Evolutionary conservation across 2,113 vertebrate genomes (phyloP), one percentile per base, ranked within the genome.

Genomic region (Ploceus nigricollis): DNA sequence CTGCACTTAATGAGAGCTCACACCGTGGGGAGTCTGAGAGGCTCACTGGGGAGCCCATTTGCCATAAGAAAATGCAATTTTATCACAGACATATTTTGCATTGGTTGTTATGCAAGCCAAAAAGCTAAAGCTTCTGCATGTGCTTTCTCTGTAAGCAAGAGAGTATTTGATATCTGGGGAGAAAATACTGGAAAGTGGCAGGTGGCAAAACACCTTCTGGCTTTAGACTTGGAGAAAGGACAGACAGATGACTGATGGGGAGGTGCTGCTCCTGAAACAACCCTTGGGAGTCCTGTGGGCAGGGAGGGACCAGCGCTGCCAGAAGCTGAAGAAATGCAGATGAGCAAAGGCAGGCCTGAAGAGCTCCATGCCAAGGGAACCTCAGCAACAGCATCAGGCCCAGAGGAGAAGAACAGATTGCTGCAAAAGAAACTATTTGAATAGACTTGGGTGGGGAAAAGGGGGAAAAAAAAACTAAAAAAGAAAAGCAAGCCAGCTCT

Each of bases 351-450:
- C 60, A 50, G 58, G 22, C 18, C 31, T 14, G 63, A 30, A 14
- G 1, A 27, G 54, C 42, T 3, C 27, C 28, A 0, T 24, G 39
- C 84, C 69, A 28, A 23, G 47, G 68, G 37, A 1, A 4, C 11
- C 54, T 70, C 91, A 45, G 68, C 69, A 63, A 9, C 61, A 68
- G 60, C 31, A 4, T 6, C 60, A 44, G 65, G 31, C 73, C 31
- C 73, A 47, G 37, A 45, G 84, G 65, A 93, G 31, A 69, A 45
- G 65, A 79, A 50, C 48, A 48, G 37, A 69, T 48, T 69, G 45
- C 87, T 95, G 50, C 45, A 90, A 91, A 96, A 77, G 39, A 18
- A 91, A 22, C 33, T 71, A 0, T 53, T 72, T 85, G 19, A 91
- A 80, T 77, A 90, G 65, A 48, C 14, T n/a, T 22, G 47, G 33